These are phyloP conservation scores for Musca domestica DNA, from an alignment of 1,140 invertebrate species.

Conservation along the genomic window DNA sequence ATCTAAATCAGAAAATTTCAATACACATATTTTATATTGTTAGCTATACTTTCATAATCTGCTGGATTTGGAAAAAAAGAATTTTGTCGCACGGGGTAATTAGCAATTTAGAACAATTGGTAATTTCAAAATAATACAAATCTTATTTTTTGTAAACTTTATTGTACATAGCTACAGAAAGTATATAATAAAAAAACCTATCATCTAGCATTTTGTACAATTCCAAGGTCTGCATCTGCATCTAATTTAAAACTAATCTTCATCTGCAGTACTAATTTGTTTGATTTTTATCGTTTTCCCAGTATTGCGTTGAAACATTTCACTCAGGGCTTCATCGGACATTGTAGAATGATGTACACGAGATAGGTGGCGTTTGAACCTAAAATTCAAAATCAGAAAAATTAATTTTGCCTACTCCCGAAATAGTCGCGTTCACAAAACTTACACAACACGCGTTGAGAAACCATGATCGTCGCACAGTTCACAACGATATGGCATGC, in stretches of 20 bases:
- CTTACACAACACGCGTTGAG: slow-evolving; percentile 26
- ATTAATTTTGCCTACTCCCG: too few species aligned
- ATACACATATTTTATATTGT: too few species aligned
- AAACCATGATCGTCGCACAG: slow-evolving; percentile 28
- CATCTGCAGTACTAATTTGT: not conserved
- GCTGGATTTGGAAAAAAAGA: too few species aligned
- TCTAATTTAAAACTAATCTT: not conserved
- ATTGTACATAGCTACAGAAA: not conserved
- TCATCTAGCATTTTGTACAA: not conserved
- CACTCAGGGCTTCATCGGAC: slow-evolving; percentile 23
- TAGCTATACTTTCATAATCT: too few species aligned
- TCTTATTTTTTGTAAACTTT: not conserved
- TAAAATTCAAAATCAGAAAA: slow-evolving; percentile 9
- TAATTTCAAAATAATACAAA: not conserved
- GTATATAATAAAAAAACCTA: not conserved
- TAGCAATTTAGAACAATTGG: not conserved
- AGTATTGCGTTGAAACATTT: slow-evolving; percentile 29
- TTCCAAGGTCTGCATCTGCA: not conserved
- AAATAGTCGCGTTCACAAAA: not conserved
- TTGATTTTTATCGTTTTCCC: slow-evolving; percentile 20
- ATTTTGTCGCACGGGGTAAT: too few species aligned
- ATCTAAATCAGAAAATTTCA: too few species aligned
- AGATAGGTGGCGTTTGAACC: slow-evolving; percentile 25
- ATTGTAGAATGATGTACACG: slow-evolving; percentile 24
- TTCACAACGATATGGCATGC: slow-evolving; percentile 29